Evolutionary conservation across 1,140 invertebrate species (phyloP).

Genomic region (Lepeophtheirus salmonis): DNA sequence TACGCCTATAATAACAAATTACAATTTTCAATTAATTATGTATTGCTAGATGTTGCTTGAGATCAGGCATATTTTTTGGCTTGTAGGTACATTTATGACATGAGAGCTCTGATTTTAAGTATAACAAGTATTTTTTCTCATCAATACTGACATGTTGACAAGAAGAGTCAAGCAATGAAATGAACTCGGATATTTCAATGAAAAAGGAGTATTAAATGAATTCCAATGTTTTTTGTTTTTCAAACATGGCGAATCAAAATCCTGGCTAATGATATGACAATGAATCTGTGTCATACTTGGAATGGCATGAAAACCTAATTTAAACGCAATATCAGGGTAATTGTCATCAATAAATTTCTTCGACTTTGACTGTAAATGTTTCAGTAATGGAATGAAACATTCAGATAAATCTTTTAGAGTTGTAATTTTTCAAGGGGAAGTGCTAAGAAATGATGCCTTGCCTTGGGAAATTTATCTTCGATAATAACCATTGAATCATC

Average conservation of each 20-base stretch:
- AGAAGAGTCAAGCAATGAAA: not conserved
- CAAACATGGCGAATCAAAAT: constrained; percentile 55
- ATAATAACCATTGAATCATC: constrained; percentile 49
- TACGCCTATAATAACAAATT: too few species aligned
- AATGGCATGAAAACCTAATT: constrained; percentile 59
- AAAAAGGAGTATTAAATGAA: constrained; percentile 64
- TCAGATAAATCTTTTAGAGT: constrained; percentile 42
- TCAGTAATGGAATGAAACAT: constrained; percentile 43
- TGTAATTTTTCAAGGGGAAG: constrained; percentile 49
- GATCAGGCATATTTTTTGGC: constrained; percentile 46
- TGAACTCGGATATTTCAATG: constrained; percentile 44
- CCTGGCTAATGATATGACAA: constrained; percentile 68
- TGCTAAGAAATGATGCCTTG: constrained; percentile 48
- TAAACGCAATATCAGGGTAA: constrained; percentile 27
- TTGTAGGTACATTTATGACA: constrained; percentile 51
- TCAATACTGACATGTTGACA: constrained; percentile 34
- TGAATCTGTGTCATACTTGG: constrained; percentile 71
- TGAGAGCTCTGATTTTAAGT: constrained; percentile 36
- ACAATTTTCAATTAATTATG: not conserved
- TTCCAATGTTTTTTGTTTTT: constrained; percentile 82
- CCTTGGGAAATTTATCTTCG: constrained; percentile 53
- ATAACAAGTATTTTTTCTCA: constrained; percentile 33
- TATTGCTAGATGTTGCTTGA: constrained; percentile 46
- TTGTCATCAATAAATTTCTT: constrained; percentile 30
- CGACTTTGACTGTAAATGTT: constrained; percentile 50